Base-by-base conservation (phyloP, 2,888 invertebrate species). In the Mythimna impura region DNA sequence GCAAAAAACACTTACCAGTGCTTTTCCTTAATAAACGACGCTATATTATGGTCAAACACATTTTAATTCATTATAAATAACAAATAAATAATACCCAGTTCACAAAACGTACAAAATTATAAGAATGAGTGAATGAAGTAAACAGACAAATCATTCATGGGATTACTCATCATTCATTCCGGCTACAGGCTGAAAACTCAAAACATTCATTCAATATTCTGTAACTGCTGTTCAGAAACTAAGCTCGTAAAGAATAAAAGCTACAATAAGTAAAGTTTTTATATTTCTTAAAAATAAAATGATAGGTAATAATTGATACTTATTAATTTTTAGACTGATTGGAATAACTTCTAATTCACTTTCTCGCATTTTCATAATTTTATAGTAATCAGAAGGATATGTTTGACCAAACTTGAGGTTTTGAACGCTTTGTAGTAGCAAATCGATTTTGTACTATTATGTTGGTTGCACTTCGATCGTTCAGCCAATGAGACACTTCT, bases 401-500 rank as follows among this genome's bases (percentile, higher is more conserved):
- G 0, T 30, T 7, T n/a, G 1, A n/a, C 40, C 1, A 25, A 62
- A 10, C 36, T 12, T n/a, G 8, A 52, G 30, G 62, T 83, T 83
- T 68, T 63, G 81, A 83, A 81, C 83, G 78, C 62, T 66, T 54
- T 57, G n/a, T 62, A 78, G 81, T 83, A 80, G 66, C 65, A 70
- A 86, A 95, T 95, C 91, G 94, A 95, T 95, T 94, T 83, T 93
- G 57, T 91, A 88, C 85, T 80, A 73, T 89, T 80, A 91, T 73
- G 94, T 95, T 95, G 95, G 93, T 85, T 86, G 84, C 76, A 82
- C 86, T 88, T 86, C 69, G 67, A 86, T 81, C 81, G 74, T 80
- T 87, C 89, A 88, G 89, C 95, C 96, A 96, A 96, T 95, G 87
- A 87, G 89, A 79, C 86, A 91, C 91, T 92, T 90, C 86, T 89